Evolutionary conservation across 2,113 vertebrate genomes (phyloP).

Genomic region (Nyctereutes procyonoides): DNA sequence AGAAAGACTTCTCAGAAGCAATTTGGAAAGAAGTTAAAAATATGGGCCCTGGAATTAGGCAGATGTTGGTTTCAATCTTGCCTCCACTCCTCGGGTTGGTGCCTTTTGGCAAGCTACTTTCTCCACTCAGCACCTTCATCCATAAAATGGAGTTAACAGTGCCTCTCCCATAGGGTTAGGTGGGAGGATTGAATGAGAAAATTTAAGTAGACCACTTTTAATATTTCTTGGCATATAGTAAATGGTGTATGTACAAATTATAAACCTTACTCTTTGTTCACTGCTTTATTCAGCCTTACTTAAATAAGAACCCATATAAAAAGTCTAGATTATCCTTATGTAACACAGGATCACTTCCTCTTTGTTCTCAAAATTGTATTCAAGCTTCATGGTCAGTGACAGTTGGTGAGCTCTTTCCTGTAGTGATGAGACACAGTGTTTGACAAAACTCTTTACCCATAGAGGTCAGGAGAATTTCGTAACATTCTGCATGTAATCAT

Average conservation of each 20-base stretch:
- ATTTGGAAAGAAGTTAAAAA: conserved; percentile 5
- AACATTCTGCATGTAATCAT: not conserved
- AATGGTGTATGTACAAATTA: not conserved
- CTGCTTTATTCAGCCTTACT: not conserved
- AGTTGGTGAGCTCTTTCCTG: not conserved
- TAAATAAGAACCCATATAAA: not conserved
- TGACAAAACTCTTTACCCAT: not conserved
- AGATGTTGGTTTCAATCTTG: not conserved
- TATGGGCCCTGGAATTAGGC: not conserved
- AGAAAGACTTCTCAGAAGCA: not conserved
- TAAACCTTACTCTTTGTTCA: not conserved
- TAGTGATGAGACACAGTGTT: not conserved
- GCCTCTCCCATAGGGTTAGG: not conserved
- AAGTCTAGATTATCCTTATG: not conserved
- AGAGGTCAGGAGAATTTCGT: not conserved
- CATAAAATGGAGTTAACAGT: not conserved
- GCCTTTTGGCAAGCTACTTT: not conserved
- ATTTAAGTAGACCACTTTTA: not conserved
- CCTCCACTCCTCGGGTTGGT: not conserved
- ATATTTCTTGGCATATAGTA: not conserved
- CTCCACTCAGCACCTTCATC: not conserved
- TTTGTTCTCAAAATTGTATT: conserved; percentile 21
- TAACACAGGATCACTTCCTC: not conserved
- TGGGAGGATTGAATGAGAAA: conserved; percentile 22
- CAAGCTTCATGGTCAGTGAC: not conserved